Percentiles rank a stretch among this genome's conserved stretches.
Evolutionary conservation across 2,113 vertebrate genomes (phyloP).

Genomic region (Chionomys nivalis): DNA sequence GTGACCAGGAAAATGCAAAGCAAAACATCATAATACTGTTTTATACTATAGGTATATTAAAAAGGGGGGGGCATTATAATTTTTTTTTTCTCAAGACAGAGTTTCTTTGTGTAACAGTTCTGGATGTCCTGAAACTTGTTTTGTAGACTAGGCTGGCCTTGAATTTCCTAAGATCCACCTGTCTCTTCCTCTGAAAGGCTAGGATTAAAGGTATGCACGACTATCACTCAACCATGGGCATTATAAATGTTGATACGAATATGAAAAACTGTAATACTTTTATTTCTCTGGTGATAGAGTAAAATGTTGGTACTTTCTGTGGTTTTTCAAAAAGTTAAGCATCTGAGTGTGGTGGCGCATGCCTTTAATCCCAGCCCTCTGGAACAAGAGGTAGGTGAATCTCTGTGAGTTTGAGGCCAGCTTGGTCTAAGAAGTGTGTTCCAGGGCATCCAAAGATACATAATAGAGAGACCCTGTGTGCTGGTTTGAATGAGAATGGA

Average conservation of each 20-base stretch:
- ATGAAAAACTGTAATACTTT: background rate
- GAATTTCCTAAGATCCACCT: no score
- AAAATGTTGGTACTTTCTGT: background rate
- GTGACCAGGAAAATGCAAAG: background rate
- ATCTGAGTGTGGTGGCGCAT: background rate
- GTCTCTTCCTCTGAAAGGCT: no score
- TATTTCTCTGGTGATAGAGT: background rate
- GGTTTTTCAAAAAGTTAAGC: background rate
- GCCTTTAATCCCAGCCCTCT: background rate
- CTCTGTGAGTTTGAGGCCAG: background rate
- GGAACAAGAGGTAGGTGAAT: background rate
- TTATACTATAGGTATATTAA: background rate
- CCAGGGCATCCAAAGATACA: background rate
- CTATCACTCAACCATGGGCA: background rate
- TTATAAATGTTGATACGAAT: background rate
- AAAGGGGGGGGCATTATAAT: background rate
- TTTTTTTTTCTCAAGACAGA: no score
- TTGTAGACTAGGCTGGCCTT: no score
- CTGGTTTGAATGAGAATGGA: background rate
- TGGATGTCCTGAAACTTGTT: no score
- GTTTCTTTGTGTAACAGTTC: no score
- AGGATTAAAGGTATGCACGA: no score
- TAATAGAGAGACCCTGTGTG: background rate
- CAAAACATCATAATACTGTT: background rate
- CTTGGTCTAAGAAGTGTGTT: background rate